These are phyloP conservation scores for Dendroctonus valens DNA, from an alignment of 1,140 invertebrate genomes.

Conservation along the genomic window DNA sequence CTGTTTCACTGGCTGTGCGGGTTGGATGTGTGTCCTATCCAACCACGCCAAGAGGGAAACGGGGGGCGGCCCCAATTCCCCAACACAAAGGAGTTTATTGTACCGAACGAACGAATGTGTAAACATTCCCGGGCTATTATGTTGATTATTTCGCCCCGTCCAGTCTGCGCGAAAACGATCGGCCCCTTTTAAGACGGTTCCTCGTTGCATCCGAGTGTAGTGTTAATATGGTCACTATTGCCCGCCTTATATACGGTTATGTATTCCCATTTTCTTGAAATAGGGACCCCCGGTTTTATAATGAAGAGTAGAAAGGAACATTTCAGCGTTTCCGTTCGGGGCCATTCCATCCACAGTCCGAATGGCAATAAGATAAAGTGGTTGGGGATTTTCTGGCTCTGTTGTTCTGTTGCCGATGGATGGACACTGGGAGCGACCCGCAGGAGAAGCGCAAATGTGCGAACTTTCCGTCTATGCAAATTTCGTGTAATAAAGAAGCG, in stretches of 20 bases:
- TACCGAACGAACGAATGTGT: slow-evolving; percentile 20
- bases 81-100: slow-evolving; percentile 8
- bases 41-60: too few relatives aligned
- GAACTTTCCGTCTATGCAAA: slow-evolving; percentile 34
- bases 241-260: slow-evolving; percentile 39
- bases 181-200: slow-evolving; percentile 15
- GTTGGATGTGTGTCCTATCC: too few relatives aligned
- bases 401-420: too few relatives aligned
- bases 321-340: slow-evolving; percentile 40
- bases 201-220: slow-evolving; percentile 26
- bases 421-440: too few relatives aligned
- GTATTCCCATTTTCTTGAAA: slow-evolving; percentile 42
- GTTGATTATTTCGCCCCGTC: slow-evolving; percentile 31
- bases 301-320: slow-evolving; percentile 46
- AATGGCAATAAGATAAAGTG: slow-evolving; percentile 46
- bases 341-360: slow-evolving; percentile 37
- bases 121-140: slow-evolving; percentile 29
- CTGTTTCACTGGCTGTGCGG: too few relatives aligned
- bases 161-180: slow-evolving; percentile 11
- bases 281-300: slow-evolving; percentile 39
- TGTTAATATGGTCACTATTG: slow-evolving; percentile 35
- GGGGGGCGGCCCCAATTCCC: too few relatives aligned
- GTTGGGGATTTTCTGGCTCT: slow-evolving; percentile 18
- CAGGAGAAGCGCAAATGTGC: background rate
- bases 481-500: slow-evolving; percentile 38